Base-by-base conservation (phyloP, 2,113 vertebrate genomes). In the Hemicordylus capensis region DNA sequence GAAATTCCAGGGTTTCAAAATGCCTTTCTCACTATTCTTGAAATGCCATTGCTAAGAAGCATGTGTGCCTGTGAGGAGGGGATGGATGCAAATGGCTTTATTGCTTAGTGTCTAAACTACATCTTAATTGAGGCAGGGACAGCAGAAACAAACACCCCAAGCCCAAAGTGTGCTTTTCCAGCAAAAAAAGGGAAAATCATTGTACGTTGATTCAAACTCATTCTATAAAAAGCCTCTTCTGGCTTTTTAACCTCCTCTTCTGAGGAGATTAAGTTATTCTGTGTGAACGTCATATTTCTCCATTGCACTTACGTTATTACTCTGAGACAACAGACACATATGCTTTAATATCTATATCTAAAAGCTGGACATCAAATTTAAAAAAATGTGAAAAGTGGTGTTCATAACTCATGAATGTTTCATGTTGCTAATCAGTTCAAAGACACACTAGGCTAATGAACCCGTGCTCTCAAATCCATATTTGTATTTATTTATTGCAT, bases 1-100 rank as follows among this genome's bases (percentile, higher is more conserved):
- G 92, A 87, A 90, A 87, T 82, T 39, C 78, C 76, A 11, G n/a
- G 42, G 59, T 87, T 92, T 93, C 66, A 85, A 88, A 82, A 83
- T 88, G 37, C 86, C 81, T 83, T 76, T 93, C 46, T 80, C 75
- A 84, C 81, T 87, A 46, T n/a, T 73, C 28, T 92, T 85, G 2
- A 66, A 77, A 81, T 93, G 63, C 84, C 44, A 79, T 4, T 84
- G 56, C 37, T 89, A 80, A 12, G 58, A 54, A 80, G 61, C 67
- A 1, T 61, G 9, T 86, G 89, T 80, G 88, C 59, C 59, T 92
- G 20, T 46, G 85, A 88, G 61, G 78, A 6, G 19, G 54, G n/a
- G n/a, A n/a, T n/a, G n/a, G n/a, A n/a, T 81, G 4, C 84, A 83
- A 87, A 91, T 1, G 0, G 83, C 85, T 26, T 67, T 42, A 76